Percentiles rank a stretch among this genome's conserved stretches.
Evolutionary conservation across 2,113 vertebrate species (phyloP).

Genomic region (Mixornis gularis): DNA sequence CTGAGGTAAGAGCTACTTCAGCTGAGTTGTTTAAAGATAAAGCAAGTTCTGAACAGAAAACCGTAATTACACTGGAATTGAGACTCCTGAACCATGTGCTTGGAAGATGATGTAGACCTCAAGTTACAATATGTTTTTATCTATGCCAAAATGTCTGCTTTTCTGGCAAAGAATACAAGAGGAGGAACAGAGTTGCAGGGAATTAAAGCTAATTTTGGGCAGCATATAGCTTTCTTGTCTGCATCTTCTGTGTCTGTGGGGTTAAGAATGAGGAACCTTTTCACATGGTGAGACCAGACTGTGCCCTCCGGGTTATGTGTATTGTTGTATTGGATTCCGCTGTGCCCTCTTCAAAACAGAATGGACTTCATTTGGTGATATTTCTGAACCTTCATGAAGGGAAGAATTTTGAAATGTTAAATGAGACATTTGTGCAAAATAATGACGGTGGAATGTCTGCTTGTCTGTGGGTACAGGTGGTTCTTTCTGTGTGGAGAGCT

Average conservation of each 20-base stretch:
- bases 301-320: neutral
- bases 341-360: neutral
- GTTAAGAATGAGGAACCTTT: neutral
- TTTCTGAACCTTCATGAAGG: neutral
- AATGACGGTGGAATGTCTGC: rapidly evolving
- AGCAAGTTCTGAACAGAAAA: neutral
- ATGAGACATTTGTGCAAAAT: neutral
- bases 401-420: neutral
- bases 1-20: neutral
- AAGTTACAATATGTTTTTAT: neutral
- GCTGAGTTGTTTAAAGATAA: neutral
- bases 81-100: neutral
- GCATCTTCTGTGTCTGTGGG: neutral
- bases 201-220: neutral
- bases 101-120: rapidly evolving
- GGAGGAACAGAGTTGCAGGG: neutral
- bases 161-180: neutral
- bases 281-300: neutral
- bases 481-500: neutral
- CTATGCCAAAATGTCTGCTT: rapidly evolving
- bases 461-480: too few species aligned
- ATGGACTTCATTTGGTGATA: neutral
- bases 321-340: neutral
- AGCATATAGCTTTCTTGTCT: neutral
- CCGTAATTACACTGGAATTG: rapidly evolving